Evolutionary conservation across 1,140 invertebrate species (phyloP).

Genomic region (Aphaenogaster rudis): DNA sequence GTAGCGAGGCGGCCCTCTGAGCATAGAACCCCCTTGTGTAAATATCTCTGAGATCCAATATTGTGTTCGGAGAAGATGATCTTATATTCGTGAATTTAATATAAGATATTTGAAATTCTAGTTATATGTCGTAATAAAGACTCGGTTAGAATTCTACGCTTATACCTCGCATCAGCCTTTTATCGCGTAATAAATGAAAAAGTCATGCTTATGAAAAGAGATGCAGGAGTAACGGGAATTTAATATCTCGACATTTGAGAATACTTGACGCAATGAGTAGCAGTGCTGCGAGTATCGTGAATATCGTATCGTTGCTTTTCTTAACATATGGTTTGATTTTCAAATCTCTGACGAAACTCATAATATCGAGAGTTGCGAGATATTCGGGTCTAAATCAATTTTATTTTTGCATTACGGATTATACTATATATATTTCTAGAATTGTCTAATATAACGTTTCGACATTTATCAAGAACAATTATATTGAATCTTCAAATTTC

Average conservation of each 20-base stretch:
- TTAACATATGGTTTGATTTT: constrained; percentile 19
- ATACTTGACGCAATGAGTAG: neutral
- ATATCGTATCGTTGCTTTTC: neutral
- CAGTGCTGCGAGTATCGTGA: neutral
- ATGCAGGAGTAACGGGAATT: constrained; percentile 2
- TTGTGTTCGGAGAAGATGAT: constrained; percentile 40
- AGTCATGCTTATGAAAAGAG: neutral
- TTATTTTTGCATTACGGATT: neutral
- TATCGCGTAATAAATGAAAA: neutral
- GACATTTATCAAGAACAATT: neutral
- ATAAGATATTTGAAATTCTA: constrained; percentile 42
- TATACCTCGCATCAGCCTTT: neutral
- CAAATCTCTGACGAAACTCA: neutral
- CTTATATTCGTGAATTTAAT: constrained; percentile 41
- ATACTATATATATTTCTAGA: neutral
- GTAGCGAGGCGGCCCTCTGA: neutral
- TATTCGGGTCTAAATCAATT: neutral
- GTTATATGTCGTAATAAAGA: neutral
- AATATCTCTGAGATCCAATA: constrained; percentile 55
- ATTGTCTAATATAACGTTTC: neutral
- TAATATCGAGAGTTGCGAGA: neutral
- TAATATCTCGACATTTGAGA: neutral
- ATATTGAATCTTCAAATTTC: neutral
- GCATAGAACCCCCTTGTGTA: constrained; percentile 52
- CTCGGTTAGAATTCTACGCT: neutral